Base-by-base conservation (phyloP, 2,113 vertebrate species). In the Eulacestoma nigropectus region DNA sequence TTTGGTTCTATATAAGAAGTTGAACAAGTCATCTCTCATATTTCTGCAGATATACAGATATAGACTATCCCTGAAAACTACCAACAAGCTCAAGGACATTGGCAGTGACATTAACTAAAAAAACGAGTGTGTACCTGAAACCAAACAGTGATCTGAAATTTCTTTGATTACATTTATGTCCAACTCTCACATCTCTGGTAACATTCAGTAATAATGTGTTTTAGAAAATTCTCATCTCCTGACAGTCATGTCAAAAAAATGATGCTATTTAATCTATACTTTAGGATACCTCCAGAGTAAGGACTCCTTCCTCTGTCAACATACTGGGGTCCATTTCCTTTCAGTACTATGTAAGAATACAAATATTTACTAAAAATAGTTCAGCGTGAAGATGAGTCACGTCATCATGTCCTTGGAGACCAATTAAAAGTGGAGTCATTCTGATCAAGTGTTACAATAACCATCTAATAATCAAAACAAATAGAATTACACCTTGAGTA, bases 281-380 rank as follows among this genome's bases (percentile, higher is more conserved):
- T 89, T 32, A 53, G 7, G 75, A 78, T 27, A 49, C 30, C 60
- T 91, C 56, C 62, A 91, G 91, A 78, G 13, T 8, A 56, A 77
- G 37, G 32, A 67, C 35, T 63, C 72, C 35, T 72, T 62, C 42
- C 33, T 92, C 42, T 79, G 30, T 74, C 73, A 81, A 50, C 50
- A 30, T 55, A 53, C 6, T n/a, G 19, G 84, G 57, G 62, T 78
- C 60, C 78, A 68, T 82, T 94, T 87, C 52, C 74, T 59, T 89
- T 52, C 78, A 87, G 19, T 60, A 49, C 39, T 27, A 44, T 4
- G 15, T 50, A 87, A 92, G 74, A 95, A 72, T 41, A 91, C 63
- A 96, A 96, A 93, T 91, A 93, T 97, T 92, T 91, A 89, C 89
- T 93, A 95, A 95, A 95, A 95, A 96, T 95, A 97, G 87, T 52